These are phyloP conservation scores for Anthrax anthrax DNA, from an alignment of 2,888 invertebrate genomes.

Conservation along the genomic window DNA sequence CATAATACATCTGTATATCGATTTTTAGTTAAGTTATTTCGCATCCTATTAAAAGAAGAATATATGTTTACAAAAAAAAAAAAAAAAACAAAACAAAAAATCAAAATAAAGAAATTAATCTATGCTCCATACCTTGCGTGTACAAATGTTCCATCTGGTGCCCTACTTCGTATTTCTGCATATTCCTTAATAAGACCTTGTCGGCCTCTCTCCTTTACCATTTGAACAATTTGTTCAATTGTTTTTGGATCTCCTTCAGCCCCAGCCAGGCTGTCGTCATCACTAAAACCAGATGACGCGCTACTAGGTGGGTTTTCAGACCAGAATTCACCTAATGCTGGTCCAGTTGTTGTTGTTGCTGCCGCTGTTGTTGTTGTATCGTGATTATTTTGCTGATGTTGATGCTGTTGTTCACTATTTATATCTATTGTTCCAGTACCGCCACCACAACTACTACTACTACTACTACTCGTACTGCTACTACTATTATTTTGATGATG, in stretches of 20 bases:
- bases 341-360: slow-evolving; percentile 18
- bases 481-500: slow-evolving; percentile 10
- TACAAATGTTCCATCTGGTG: slow-evolving; percentile 77
- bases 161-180: slow-evolving; percentile 68
- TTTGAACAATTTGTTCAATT: slow-evolving; percentile 46
- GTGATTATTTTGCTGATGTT: slow-evolving; percentile 22
- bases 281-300: slow-evolving; percentile 73
- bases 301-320: slow-evolving; percentile 52
- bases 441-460: slow-evolving; percentile 15
- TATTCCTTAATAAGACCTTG: slow-evolving; percentile 78
- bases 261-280: slow-evolving; percentile 73
- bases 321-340: slow-evolving; percentile 28
- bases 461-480: slow-evolving; percentile 10
- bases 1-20: slow-evolving; percentile 92
- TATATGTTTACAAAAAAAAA: too few relatives aligned
- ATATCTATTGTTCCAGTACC: slow-evolving; percentile 7
- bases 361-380: slow-evolving; percentile 22
- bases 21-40: slow-evolving; percentile 66
- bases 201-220: slow-evolving; percentile 56
- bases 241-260: slow-evolving; percentile 55
- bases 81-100: too few relatives aligned
- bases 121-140: slow-evolving; percentile 56
- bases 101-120: slow-evolving; percentile 1
- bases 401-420: slow-evolving; percentile 13
- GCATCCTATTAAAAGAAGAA: slow-evolving; percentile 32